Conservation (phyloP, 1,140 invertebrate species). For the Potamilus streckersoni region DNA sequence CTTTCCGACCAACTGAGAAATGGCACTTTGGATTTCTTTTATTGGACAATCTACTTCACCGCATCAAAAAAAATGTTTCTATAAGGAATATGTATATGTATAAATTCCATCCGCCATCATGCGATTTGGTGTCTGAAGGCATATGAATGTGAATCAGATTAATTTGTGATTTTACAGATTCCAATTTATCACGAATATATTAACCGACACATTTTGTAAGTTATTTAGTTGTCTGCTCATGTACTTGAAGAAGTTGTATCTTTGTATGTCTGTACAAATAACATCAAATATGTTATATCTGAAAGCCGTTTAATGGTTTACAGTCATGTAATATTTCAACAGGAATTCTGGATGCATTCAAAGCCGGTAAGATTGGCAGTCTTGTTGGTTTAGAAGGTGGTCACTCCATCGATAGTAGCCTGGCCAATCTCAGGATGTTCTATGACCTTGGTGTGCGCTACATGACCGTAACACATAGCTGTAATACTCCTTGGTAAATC, state of each 20-base stretch:
- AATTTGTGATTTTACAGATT: neutral
- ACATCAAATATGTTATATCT: neutral
- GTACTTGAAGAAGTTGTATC: neutral
- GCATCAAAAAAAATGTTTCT: too few relatives aligned
- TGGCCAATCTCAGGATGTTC: slow-evolving; percentile 79
- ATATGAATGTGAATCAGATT: too few relatives aligned
- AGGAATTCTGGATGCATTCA: slow-evolving; percentile 83
- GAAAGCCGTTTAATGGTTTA: neutral
- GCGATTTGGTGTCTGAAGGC: too few relatives aligned
- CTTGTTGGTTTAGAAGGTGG: slow-evolving; percentile 87
- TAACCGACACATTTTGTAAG: neutral
- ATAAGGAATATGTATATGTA: too few relatives aligned
- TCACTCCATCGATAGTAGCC: slow-evolving; percentile 80
- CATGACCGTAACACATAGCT: slow-evolving; percentile 83
- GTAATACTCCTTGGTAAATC: slow-evolving; percentile 83
- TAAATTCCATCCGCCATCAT: too few relatives aligned
- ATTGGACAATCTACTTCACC: too few relatives aligned
- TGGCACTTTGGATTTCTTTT: too few relatives aligned
- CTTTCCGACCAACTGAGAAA: too few relatives aligned
- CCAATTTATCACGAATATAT: neutral
- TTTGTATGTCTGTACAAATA: neutral
- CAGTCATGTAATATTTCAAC: slow-evolving; percentile 43
- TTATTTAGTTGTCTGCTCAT: neutral
- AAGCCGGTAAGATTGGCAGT: slow-evolving; percentile 81
- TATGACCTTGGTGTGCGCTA: slow-evolving; percentile 83